Evolutionary conservation across 2,888 invertebrate genomes (phyloP), one percentile per base, ranked within the genome.

Genomic region (Barypeithes pellucidus): DNA sequence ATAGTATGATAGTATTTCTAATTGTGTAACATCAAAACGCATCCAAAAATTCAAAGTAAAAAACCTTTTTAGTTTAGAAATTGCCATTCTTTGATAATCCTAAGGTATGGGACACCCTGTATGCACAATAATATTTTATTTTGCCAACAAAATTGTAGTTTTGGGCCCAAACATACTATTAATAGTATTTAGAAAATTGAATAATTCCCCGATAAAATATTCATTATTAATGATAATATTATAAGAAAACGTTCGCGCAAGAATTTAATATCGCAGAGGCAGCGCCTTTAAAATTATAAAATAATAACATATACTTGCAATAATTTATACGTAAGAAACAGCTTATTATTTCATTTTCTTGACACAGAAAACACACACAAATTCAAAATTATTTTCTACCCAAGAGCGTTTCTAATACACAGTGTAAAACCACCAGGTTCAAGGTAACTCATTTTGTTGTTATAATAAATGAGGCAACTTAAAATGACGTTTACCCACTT

Each of bases 341-440:
- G 54, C 33, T 57, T 14, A 57, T 57, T 57, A 57, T 57, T 57
- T 57, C 33, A 57, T 57, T 57, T 57, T 33, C 54, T 33, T 57
- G 54, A 57, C 54, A 57, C 54, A 57, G 33, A 57, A 57, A 54
- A 54, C 54, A 57, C 54, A 57, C 54, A 67, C 59, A 39, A 67
- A 59, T 67, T 59, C 29, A 33, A 24, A 59, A 41, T 59, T 67
- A 50, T 63, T 52, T 66, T 33, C 36, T 66, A 67, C 59, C 67
- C 16, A 47, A 67, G 59, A 57, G 29, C 67, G 20, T 57, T 33
- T 60, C 60, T n/a, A 67, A 43, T 47, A 67, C 33, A 47, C 68
- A 36, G 39, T 29, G 61, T 39, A 57, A 41, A 50, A 68, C 50
- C 47, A 20, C 57, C 33, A 68, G 50, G 68, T 68, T 68, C 68